Percentiles rank a stretch among this genome's conserved stretches.
Conservation (phyloP, 2,888 invertebrate genomes). For the Microplitis deprimator region DNA sequence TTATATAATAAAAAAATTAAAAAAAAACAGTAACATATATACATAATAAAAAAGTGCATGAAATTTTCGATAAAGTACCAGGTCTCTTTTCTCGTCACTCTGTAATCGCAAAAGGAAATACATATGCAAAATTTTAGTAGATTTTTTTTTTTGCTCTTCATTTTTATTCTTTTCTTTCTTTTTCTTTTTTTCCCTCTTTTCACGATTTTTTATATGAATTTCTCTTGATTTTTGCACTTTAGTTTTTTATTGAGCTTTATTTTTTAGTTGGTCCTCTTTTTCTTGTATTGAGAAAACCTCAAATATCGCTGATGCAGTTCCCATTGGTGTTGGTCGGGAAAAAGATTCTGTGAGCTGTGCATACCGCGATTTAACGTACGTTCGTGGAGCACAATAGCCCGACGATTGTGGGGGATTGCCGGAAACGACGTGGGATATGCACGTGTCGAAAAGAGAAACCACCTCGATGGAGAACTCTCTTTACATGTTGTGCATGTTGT, state of each 20-base stretch:
- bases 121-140: constrained; percentile 19
- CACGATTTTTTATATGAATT: constrained; percentile 19
- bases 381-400: constrained; percentile 43
- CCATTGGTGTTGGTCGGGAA: constrained; percentile 36
- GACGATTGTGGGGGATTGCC: constrained; percentile 50
- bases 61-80: not conserved
- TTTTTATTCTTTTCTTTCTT: constrained; percentile 12
- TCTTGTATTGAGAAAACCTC: not conserved
- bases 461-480: constrained; percentile 18
- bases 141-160: not conserved
- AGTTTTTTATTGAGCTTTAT: too few species aligned
- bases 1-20: not conserved
- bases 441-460: constrained; percentile 38
- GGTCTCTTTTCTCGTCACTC: not conserved
- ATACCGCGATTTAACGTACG: constrained; percentile 47
- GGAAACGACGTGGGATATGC: constrained; percentile 43
- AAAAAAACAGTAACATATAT: not conserved
- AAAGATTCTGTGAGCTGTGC: constrained; percentile 42
- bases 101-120: constrained; percentile 30
- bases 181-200: constrained; percentile 3
- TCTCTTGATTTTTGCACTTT: not conserved
- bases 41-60: not conserved
- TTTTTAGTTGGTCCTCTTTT: not conserved
- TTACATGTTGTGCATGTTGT: constrained; percentile 7
- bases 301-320: constrained; percentile 23